Base-by-base conservation (phyloP, 2,113 vertebrate species). In the Otocyon megalotis region DNA sequence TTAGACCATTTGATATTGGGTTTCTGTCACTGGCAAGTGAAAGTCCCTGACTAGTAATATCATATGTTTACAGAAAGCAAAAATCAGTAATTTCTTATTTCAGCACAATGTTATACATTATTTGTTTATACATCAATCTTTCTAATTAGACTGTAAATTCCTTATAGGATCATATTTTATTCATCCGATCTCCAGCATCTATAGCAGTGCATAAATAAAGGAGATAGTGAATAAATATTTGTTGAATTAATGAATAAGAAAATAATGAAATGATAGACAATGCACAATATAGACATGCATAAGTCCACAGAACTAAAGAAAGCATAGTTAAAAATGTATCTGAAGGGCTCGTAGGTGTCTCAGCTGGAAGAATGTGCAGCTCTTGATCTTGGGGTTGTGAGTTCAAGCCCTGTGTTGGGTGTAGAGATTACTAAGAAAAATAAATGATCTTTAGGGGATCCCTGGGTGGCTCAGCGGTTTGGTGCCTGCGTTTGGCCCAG, bases 21-120 rank as follows among this genome's bases (percentile, higher is more conserved):
- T 77, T 82, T 93, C 93, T 95, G 79, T 86, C 83, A 43, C 79
- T 86, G 92, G 71, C 13, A 67, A 30, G 24, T 20, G 63, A 93
- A 83, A 81, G 77, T 53, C 8, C 19, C 56, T 91, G 50, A 77
- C 53, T 56, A 92, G 69, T 54, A 71, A 56, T 1, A 35, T 6
- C 9, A 37, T 2, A 30, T 15, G 35, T 93, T 26, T 86, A 80
- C 86, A 82, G 62, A 63, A 77, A 54, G 17, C 67, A 35, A 5
- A 50, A 53, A 67, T 53, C 65, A 62, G 54, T 50, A 20, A 65
- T 84, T 87, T 88, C 17, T 80, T 60, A 13, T 48, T 56, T 58
- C 17, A 60, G 24, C 11, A 32, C 30, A 50, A 32, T 48, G 5
- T 90, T 53, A 37, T 43, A 84, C 48, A 72, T 72, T 62, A 48